Conservation (phyloP, 2,888 invertebrate genomes). For the Petrophora chlorosata region DNA sequence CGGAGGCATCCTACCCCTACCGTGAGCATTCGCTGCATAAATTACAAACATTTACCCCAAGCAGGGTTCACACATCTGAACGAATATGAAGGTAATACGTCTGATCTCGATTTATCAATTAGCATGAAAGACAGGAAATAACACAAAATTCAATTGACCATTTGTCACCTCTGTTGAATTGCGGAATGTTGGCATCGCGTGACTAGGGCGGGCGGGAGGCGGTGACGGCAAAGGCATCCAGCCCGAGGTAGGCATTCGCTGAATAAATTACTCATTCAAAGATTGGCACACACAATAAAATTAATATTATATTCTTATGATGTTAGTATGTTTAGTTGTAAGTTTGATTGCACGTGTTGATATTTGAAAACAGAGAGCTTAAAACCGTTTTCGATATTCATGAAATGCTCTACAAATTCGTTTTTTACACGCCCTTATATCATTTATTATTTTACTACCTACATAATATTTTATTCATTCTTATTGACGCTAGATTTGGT, state of each 20-base stretch:
- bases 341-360: no score
- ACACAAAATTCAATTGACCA: constrained; percentile 78
- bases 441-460: no score
- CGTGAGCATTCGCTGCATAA: constrained; percentile 73
- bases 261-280: constrained; percentile 67
- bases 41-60: constrained; percentile 50
- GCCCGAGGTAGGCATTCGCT: constrained; percentile 65
- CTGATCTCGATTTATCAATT: background rate
- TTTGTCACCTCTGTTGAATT: constrained; percentile 74
- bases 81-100: constrained; percentile 1
- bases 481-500: no score
- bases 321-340: no score
- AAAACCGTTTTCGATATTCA: no score
- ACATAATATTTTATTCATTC: no score
- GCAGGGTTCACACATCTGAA: constrained; percentile 10
- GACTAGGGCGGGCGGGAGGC: constrained; percentile 59
- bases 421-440: no score
- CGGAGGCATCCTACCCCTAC: constrained; percentile 57
- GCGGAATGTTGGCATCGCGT: constrained; percentile 77
- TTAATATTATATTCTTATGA: no score
- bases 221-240: no score
- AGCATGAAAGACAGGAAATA: no score
- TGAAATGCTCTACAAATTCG: no score
- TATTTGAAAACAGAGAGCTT: no score
- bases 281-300: constrained; percentile 10